Percentiles rank a stretch among this genome's conserved stretches.
Conservation (phyloP, 2,113 vertebrate genomes). For the Gallinago undulata region DNA sequence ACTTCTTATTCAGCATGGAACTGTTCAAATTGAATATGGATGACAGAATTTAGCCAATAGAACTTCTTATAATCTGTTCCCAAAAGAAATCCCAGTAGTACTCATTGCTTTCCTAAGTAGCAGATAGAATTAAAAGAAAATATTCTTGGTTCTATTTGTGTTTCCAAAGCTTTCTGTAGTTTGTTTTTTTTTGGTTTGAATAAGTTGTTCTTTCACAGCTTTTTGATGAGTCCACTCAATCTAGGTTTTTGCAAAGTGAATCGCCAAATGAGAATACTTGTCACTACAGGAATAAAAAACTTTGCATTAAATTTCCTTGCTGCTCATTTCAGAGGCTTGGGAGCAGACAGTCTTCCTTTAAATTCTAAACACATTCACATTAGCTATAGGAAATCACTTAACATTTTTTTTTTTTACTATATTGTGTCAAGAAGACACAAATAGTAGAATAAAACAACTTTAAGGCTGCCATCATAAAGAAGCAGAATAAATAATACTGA, state of each 20-base stretch:
- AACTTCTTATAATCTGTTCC: not conserved
- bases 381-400: not conserved
- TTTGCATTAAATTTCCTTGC: not conserved
- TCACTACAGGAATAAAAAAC: not conserved
- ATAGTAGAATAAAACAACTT: not conserved
- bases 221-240: not conserved
- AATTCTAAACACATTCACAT: not conserved
- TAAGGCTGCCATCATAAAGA: not conserved
- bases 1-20: not conserved
- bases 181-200: not conserved
- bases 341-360: not conserved
- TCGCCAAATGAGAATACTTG: not conserved
- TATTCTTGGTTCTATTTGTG: not conserved
- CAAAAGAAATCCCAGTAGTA: not conserved
- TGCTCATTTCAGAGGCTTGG: not conserved
- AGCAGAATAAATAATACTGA: not conserved
- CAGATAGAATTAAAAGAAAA: not conserved
- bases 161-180: not conserved
- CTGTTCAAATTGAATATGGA: not conserved
- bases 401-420: not conserved
- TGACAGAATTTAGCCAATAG: not conserved
- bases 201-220: not conserved
- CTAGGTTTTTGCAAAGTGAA: not conserved
- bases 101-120: not conserved
- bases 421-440: not conserved